These are phyloP conservation scores for Myathropa florea DNA, from an alignment of 2,888 invertebrate genomes.

Conservation along the genomic window DNA sequence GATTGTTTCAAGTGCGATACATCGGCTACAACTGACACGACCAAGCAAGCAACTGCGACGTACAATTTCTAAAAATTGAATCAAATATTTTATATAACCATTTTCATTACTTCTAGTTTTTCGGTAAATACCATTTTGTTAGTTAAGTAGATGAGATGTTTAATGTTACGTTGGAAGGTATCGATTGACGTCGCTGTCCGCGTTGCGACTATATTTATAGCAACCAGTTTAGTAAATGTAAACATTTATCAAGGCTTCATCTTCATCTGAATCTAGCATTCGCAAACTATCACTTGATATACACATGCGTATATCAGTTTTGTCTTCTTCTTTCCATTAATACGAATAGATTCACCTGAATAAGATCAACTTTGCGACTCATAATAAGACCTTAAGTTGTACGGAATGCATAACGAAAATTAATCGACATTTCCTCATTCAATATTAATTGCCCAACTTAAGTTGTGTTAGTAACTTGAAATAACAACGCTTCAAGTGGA, in stretches of 20 bases:
- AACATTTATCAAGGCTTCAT: constrained; percentile 54
- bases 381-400: not conserved
- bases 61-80: constrained; percentile 5
- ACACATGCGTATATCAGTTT: constrained; percentile 15
- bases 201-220: constrained; percentile 46
- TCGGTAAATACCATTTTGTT: constrained; percentile 30
- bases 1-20: constrained; percentile 39
- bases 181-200: constrained; percentile 40
- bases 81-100: not conserved
- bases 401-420: not conserved
- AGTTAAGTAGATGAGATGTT: constrained; percentile 34
- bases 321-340: constrained; percentile 4
- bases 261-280: constrained; percentile 23
- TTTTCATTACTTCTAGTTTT: not conserved
- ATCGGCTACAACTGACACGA: constrained; percentile 19
- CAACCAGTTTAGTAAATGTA: constrained; percentile 41
- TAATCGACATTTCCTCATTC: not conserved
- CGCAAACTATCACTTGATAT: constrained; percentile 20
- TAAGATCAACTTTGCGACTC: constrained; percentile 3
- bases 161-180: constrained; percentile 26
- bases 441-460: not conserved
- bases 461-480: not conserved
- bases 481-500: not conserved
- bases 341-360: constrained; percentile 1
- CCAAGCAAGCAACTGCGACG: constrained; percentile 11